Base-by-base conservation (phyloP, 1,140 invertebrate species). In the Aleiodes sp. region DNA sequence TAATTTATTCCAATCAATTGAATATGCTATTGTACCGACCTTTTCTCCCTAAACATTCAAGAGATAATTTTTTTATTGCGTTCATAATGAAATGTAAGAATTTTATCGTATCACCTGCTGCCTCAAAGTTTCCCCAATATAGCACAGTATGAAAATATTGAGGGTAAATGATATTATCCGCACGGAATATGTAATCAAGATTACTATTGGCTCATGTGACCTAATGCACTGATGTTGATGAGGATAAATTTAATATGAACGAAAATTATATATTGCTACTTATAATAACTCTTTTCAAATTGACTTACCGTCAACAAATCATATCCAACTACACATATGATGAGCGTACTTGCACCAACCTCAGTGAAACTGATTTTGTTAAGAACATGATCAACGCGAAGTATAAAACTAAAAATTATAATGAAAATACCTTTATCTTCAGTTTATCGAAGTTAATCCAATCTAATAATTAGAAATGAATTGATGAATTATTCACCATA, bases 281-380 rank as follows among this genome's bases (percentile, higher is more conserved):
- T n/a, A n/a, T n/a, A n/a, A n/a, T n/a, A n/a, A n/a, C n/a, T n/a
- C n/a, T n/a, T n/a, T n/a, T n/a, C n/a, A n/a, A n/a, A n/a, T n/a
- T n/a, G n/a, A 29, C 12, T 26, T 75, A 80, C 81, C 77, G 70
- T 78, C 16, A 83, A 73, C 14, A 80, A 74, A 68, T 79, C 78
- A 65, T 82, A 82, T 65, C 75, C 79, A 6, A 83, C 59, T 14
- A 82, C 80, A 39, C 82, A 83, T 66, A 82, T 82, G 7, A 79
- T 80, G 46, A 82, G 26, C 0, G 79, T 82, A 56, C 79, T 81
- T 6, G 81, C 81, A 0, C 82, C 33, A 16, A 82, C 64, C 70
- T 83, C 81, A 6, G 82, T 75, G 21, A 83, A 68, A 41, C 77
- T 79, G 37, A 82, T 75, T 31, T 78, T 76, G 24, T 80, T 81